Evolutionary conservation across 2,113 vertebrate genomes (phyloP), one percentile per base, ranked within the genome.

Genomic region (Sarotherodon lohbergeri): DNA sequence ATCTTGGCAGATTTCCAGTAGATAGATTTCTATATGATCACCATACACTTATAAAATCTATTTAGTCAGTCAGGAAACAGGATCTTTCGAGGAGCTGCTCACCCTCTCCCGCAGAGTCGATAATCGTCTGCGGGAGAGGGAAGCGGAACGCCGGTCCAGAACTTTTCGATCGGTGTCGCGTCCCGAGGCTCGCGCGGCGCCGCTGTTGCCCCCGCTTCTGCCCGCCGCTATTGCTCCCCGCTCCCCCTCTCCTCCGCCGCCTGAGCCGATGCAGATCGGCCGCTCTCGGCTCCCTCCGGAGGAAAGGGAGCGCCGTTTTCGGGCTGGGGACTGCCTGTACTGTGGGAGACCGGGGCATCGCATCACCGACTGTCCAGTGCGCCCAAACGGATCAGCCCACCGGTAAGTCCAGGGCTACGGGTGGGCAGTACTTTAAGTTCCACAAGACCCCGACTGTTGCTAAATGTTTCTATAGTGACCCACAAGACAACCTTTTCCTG

Each of bases 101-200:
- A 22, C 52, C 19, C 9, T 54, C 19, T 54, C 52, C 10, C 5
- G 9, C 52, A 54, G 52, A 54, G n/a, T 54, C 5, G 9, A 54
- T 11, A 54, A 54, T 54, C 50, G 9, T 22, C 9, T 54, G 5
- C 0, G 52, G 19, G 52, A 54, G 52, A 10, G 17, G 52, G 52
- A 55, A n/a, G 52, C 52, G 2, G 52, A 55, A 55, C 3, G 0
- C n/a, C 9, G 1, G 2, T n/a, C 5, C 9, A 55, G 52, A 55
- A 3, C 52, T 54, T 11, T 22, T 10, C 0, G 5, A 54, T 54
- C 5, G 0, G 1, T 0, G 3, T 55, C 5, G 5, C 3, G 9
- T 55, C 19, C 9, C 3, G 1, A 55, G 52, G 2, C n/a, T 6
- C 0, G 1, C 19, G 5, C 9, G 1, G 3, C 3, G 0, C n/a